phyloP scores from a whole-genome alignment of 1,140 invertebrate genomes.

The Akabosia matsudoensis region DNA sequence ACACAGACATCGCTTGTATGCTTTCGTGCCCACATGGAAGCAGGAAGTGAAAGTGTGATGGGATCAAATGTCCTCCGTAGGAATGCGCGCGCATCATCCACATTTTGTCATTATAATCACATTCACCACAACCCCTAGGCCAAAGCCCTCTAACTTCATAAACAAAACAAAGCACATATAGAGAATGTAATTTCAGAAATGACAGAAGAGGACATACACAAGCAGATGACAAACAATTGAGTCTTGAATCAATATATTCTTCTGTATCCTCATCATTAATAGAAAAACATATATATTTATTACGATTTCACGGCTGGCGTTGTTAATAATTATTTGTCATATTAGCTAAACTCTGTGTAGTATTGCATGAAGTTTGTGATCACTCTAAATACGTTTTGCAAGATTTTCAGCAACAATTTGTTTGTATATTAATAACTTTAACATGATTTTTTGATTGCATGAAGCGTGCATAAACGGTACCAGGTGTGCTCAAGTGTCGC shows the following conservation, averaged over 20 bases:
- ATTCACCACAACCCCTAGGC: neutral
- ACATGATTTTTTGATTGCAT: too few relatives aligned
- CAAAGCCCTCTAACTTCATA: neutral
- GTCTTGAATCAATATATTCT: too few relatives aligned
- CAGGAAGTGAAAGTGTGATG: constrained; percentile 24
- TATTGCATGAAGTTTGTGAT: too few relatives aligned
- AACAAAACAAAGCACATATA: neutral
- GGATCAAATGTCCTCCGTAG: constrained; percentile 10
- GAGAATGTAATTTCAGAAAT: neutral
- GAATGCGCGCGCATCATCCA: neutral
- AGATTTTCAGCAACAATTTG: too few relatives aligned
- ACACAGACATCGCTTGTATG: neutral
- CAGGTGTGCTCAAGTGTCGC: neutral
- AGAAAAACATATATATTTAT: too few relatives aligned
- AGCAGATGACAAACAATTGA: constrained; percentile 1
- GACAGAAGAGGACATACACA: neutral
- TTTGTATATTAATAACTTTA: too few relatives aligned
- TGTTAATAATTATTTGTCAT: too few relatives aligned
- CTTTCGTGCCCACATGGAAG: neutral
- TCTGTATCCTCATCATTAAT: too few relatives aligned
- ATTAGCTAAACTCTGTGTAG: too few relatives aligned
- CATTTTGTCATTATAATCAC: neutral
- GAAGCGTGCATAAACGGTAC: too few relatives aligned
- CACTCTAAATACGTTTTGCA: too few relatives aligned
- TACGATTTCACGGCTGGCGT: too few relatives aligned